Evolutionary conservation across 2,797 vertebrate species (phyloP), one percentile per base, ranked within the genome.

Genomic region (Fistularia commersonii): DNA sequence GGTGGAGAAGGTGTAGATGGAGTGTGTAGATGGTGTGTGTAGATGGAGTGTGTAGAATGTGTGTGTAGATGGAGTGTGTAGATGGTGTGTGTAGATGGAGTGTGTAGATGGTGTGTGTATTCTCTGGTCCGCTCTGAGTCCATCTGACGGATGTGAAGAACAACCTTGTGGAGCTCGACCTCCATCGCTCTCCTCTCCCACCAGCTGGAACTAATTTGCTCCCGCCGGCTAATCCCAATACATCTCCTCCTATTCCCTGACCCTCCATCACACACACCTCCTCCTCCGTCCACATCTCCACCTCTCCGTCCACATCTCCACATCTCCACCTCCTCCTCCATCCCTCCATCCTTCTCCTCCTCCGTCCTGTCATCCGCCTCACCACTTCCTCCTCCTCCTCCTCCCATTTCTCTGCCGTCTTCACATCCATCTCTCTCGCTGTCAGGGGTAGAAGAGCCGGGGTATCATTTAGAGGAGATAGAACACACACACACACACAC

Each of bases 391-490:
- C 41, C 51, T 23, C 10, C 40, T 6, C 32, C 34, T 15, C 5
- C 68, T 75, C 73, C 72, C 75, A 62, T 79, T 69, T 66, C 68
- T 72, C 64, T 49, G 57, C 59, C 39, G 41, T 66, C 76, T 69
- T 69, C 73, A 51, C 70, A 78, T 83, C 69, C 69, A 76, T 84
- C 72, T 79, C 79, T 51, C 66, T 69, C 74, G 65, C 74, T 73
- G 76, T 79, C 76, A 80, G 76, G 61, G 77, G 64, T 46, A 54
- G 66, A 61, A 62, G 69, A 79, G 79, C 72, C 71, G 76, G 71
- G 47, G 74, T 60, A 78, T 83, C 76, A 77, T 81, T 83, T 76
- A 72, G 69, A 64, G 74, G 46, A 78, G 76, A 80, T 80, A 80
- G 79, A 57, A 76, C 69, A 78, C 70, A 57, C 11, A n/a, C 67